A percentile compares a stretch with the other conserved stretches of the same genome.
Conservation (phyloP, 2,888 invertebrate genomes). For the Hirtodrosophila duncani region DNA sequence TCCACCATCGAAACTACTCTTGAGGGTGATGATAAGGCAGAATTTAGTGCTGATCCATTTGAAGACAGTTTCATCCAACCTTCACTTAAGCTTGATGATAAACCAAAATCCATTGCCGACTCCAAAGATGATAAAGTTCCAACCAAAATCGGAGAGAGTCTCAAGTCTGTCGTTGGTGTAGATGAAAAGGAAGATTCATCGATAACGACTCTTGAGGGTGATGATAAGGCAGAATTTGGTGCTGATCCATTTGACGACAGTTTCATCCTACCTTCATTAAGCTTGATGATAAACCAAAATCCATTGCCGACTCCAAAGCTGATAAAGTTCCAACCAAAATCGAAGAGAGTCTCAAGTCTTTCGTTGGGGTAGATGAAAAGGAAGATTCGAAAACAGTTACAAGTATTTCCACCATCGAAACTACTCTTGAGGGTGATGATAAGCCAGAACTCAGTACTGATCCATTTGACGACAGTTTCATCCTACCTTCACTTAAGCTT, state of each 20-base stretch:
- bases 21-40: neutral
- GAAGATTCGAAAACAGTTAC: too few species aligned
- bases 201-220: too few species aligned
- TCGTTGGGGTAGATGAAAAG: neutral
- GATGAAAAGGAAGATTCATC: too few species aligned
- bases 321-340: neutral
- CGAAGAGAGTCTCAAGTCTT: slow-evolving; percentile 9
- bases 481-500: too few species aligned
- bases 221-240: slow-evolving; percentile 7
- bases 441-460: neutral
- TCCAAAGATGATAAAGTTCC: too few species aligned
- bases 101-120: slow-evolving; percentile 3
- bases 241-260: neutral
- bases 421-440: slow-evolving; percentile 10
- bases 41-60: too few species aligned
- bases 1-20: slow-evolving; percentile 13
- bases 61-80: too few species aligned
- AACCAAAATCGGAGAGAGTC: too few species aligned
- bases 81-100: too few species aligned
- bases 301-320: too few species aligned
- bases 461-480: too few species aligned
- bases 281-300: slow-evolving; percentile 1
- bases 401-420: neutral
- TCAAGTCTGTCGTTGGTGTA: too few species aligned
- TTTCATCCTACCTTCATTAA: neutral